phyloP scores from a whole-genome alignment of 2,888 invertebrate genomes.

The Drosophila leonis region DNA sequence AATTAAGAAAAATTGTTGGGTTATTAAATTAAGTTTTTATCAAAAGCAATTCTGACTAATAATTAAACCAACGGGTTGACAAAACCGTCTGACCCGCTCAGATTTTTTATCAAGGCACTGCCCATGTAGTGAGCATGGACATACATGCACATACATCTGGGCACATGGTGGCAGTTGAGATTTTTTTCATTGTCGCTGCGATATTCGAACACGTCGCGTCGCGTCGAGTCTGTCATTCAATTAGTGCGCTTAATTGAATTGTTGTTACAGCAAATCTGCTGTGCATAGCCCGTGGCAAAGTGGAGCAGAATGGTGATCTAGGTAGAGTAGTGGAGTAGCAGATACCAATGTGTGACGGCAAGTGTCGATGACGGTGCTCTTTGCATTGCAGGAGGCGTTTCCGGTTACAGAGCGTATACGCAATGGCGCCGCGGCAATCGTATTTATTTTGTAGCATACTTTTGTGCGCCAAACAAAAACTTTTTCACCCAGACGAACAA shows the following conservation, averaged over 20 bases:
- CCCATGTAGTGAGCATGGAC: neutral
- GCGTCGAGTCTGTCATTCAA: constrained; percentile 68
- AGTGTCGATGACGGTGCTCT: constrained; percentile 44
- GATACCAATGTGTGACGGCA: constrained; percentile 9
- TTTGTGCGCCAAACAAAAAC: constrained; percentile 55
- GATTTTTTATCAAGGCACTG: neutral
- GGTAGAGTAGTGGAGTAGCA: neutral
- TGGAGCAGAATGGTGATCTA: neutral
- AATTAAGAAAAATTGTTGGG: neutral
- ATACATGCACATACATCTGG: constrained; percentile 1
- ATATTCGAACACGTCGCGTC: constrained; percentile 43
- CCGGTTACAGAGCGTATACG: constrained; percentile 70
- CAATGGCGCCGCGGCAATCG: constrained; percentile 17
- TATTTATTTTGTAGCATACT: constrained; percentile 47
- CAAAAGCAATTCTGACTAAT: neutral
- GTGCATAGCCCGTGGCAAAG: constrained; percentile 43
- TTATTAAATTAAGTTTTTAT: neutral
- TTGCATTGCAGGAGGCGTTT: constrained; percentile 58
- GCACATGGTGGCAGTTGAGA: constrained; percentile 10
- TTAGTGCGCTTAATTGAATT: constrained; percentile 82
- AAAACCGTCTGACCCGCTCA: constrained; percentile 10
- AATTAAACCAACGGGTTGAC: constrained; percentile 5
- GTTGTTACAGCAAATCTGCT: constrained; percentile 79
- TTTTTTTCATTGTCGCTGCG: constrained; percentile 30
- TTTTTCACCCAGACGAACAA: constrained; percentile 15